Conservation (phyloP, 2,797 vertebrate species). For the Sebastes ruberrimus region DNA sequence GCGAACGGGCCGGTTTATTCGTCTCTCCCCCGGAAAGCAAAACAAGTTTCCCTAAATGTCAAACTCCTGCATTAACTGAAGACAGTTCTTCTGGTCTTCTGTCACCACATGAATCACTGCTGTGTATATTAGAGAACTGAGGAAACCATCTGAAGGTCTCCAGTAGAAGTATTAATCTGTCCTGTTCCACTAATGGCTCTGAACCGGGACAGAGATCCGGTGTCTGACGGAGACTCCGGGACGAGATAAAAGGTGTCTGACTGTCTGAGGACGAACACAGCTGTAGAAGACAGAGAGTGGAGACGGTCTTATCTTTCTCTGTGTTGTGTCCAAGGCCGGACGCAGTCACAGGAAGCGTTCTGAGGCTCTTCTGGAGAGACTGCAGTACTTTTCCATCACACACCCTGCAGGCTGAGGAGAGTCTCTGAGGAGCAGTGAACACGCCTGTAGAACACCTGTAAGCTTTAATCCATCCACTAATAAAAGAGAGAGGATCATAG, state of each 20-base stretch:
- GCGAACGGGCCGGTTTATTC: too few relatives aligned
- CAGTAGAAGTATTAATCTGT: background rate
- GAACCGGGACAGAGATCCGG: conserved; percentile 15
- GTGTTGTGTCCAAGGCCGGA: conserved; percentile 49
- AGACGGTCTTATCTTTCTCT: conserved; percentile 67
- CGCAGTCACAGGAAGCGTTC: conserved; percentile 33
- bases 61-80: too few relatives aligned
- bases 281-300: conserved; percentile 15
- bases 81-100: too few relatives aligned
- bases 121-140: too few relatives aligned
- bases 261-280: conserved; percentile 55
- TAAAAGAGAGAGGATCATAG: too few relatives aligned
- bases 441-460: background rate
- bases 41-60: too few relatives aligned
- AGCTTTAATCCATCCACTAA: too few relatives aligned
- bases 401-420: conserved; percentile 8
- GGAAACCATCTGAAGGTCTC: too few relatives aligned
- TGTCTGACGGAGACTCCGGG: conserved; percentile 43
- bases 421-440: conserved; percentile 32
- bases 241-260: conserved; percentile 61
- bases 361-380: conserved; percentile 21
- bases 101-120: too few relatives aligned
- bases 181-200: conserved; percentile 23
- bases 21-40: too few relatives aligned
- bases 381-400: conserved; percentile 74